A percentile compares a stretch with the other conserved stretches of the same genome.
Conservation (phyloP, 2,113 vertebrate genomes). For the Odocoileus virginianus region DNA sequence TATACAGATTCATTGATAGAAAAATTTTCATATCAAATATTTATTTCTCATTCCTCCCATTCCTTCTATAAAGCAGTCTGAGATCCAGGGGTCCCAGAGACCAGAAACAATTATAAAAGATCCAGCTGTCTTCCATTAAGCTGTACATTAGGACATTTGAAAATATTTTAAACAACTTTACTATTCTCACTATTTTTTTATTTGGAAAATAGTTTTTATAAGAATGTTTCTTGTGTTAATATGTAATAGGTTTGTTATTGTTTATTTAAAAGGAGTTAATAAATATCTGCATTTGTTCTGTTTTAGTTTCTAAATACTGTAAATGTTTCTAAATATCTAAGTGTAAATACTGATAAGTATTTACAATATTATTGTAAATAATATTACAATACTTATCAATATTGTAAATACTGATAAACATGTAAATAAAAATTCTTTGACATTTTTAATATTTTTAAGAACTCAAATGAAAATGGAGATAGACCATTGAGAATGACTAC, state of each 20-base stretch:
- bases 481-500: neutral
- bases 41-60: neutral
- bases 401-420: neutral
- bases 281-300: neutral
- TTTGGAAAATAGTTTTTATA: neutral
- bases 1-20: neutral
- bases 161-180: neutral
- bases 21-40: neutral
- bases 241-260: neutral
- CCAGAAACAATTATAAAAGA: neutral
- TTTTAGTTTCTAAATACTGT: neutral
- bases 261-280: neutral
- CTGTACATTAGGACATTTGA: neutral
- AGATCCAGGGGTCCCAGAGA: neutral
- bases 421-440: neutral
- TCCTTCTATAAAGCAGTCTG: neutral
- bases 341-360: neutral
- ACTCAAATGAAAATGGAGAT: neutral
- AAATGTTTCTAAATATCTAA: neutral
- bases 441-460: slow-evolving; percentile 1
- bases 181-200: neutral
- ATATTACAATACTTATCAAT: neutral
- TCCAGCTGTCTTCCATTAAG: neutral
- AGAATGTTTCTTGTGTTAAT: neutral
- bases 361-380: neutral